Base-by-base conservation (phyloP, 2,797 vertebrate species). In the Amazona finschi region DNA sequence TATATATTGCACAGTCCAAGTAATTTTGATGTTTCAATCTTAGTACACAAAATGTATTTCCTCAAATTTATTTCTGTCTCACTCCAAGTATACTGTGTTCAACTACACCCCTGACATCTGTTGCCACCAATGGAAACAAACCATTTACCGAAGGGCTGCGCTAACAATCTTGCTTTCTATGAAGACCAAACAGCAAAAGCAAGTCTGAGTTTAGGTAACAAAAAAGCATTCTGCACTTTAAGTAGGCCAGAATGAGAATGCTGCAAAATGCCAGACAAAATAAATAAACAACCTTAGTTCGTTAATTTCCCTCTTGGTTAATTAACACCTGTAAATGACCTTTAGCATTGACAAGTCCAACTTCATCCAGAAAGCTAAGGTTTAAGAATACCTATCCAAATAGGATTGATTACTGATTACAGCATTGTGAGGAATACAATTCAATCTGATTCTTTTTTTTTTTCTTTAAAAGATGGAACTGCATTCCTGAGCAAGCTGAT, bases 221-320 rank as follows among this genome's bases (percentile, higher is more conserved):
- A 53, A 85, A 65, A 64, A 30, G 22, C n/a, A 47, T 36, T 69
- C 60, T 60, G 17, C 20, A 75, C 28, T 86, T 87, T 57, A 85
- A 88, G 71, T 8, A 55, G 28, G 12, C 44, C 89, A 60, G 27
- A 91, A 93, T 10, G 20, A 82, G 72, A 82, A 85, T 41, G 77
- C 78, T 95, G 89, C 97, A 98, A 91, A 98, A 98, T 98, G 97
- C 96, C 98, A 98, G 95, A 97, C 83, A 94, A 93, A 95, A 95
- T 70, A 95, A 97, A 98, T 72, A 98, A 98, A 88, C 65, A 92
- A 93, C 90, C 91, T 94, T 87, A 96, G 97, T 98, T 98, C 97
- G 97, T 98, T 98, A 97, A 98, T 98, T 98, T 98, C 98, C 97
- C 98, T 98, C 97, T 97, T 97, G 98, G 97, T 98, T 98, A 99